phyloP scores from a whole-genome alignment of 2,888 invertebrate species.

The Gymnoscelis rufifasciata region DNA sequence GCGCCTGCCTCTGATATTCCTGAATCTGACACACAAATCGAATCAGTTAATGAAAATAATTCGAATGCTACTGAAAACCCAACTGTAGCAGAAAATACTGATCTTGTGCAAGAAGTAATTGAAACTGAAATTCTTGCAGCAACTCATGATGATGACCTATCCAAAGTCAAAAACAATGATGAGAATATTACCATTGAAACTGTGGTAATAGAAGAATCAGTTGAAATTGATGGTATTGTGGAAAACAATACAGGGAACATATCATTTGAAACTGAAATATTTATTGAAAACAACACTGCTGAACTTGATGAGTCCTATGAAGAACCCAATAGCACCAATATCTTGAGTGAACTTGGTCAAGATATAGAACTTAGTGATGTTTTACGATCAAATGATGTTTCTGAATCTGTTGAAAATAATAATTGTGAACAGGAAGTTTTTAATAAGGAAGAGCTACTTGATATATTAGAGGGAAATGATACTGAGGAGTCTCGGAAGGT shows the following conservation, averaged over 20 bases:
- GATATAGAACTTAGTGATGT: slow-evolving; percentile 67
- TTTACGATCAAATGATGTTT: slow-evolving; percentile 54
- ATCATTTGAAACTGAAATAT: slow-evolving; percentile 64
- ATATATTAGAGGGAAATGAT: slow-evolving; percentile 70
- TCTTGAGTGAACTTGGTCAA: slow-evolving; percentile 59
- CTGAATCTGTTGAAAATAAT: slow-evolving; percentile 59
- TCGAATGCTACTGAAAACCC: slow-evolving; percentile 12
- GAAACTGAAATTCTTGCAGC: slow-evolving; percentile 7
- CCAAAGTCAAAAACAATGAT: slow-evolving; percentile 16
- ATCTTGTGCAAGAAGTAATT: slow-evolving; percentile 4
- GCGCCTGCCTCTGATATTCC: slow-evolving; percentile 3
- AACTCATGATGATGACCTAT: slow-evolving; percentile 4
- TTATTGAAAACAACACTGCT: slow-evolving; percentile 59
- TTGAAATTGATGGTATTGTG: slow-evolving; percentile 34
- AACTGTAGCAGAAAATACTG: neutral
- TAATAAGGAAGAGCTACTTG: slow-evolving; percentile 68
- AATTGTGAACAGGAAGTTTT: slow-evolving; percentile 65
- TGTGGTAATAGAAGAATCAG: slow-evolving; percentile 20
- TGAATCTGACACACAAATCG: slow-evolving; percentile 7
- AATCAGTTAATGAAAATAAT: slow-evolving; percentile 15
- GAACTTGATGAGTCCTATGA: slow-evolving; percentile 39
- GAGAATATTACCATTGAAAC: slow-evolving; percentile 18
- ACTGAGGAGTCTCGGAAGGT: slow-evolving; percentile 34
- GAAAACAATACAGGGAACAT: slow-evolving; percentile 41
- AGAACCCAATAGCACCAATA: slow-evolving; percentile 41